A percentile compares a stretch with the other conserved stretches of the same genome.
Evolutionary conservation across 2,888 invertebrate genomes (phyloP).

Genomic region (Callimorpha dominula): DNA sequence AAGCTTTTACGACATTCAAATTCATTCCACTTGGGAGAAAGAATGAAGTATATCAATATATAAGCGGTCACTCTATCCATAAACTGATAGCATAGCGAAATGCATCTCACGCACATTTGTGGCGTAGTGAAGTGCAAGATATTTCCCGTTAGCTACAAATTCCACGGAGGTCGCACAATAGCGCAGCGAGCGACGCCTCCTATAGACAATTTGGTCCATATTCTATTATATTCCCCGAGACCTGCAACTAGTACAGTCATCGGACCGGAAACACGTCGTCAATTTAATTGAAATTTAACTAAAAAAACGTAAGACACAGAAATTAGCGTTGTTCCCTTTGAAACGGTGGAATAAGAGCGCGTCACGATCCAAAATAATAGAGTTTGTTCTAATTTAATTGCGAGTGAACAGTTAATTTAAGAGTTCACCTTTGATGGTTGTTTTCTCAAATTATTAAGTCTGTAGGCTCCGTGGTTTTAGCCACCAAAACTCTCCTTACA

Average conservation of each 20-base stretch:
- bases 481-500: background rate
- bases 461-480: background rate
- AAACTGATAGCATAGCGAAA: slow-evolving; percentile 65
- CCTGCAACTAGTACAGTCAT: slow-evolving; percentile 63
- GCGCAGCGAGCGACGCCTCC: slow-evolving; percentile 62
- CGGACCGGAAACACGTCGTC: slow-evolving; percentile 68
- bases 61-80: slow-evolving; percentile 34
- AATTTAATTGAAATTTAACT: slow-evolving; percentile 70
- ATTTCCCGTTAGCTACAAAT: slow-evolving; percentile 78
- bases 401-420: slow-evolving; percentile 59
- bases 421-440: slow-evolving; percentile 25
- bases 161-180: slow-evolving; percentile 73
- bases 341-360: slow-evolving; percentile 53
- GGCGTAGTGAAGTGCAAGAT: slow-evolving; percentile 66
- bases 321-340: slow-evolving; percentile 62
- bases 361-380: slow-evolving; percentile 50
- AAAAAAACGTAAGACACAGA: slow-evolving; percentile 65
- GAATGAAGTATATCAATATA: slow-evolving; percentile 20
- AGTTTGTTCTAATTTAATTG: slow-evolving; percentile 58
- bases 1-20: slow-evolving; percentile 34
- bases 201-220: slow-evolving; percentile 75
- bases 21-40: slow-evolving; percentile 31
- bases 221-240: slow-evolving; percentile 65
- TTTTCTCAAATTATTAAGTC: slow-evolving; percentile 14
- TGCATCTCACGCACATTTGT: slow-evolving; percentile 71